Conservation (phyloP, 2,797 vertebrate species). For the Anguilla pacifica region DNA sequence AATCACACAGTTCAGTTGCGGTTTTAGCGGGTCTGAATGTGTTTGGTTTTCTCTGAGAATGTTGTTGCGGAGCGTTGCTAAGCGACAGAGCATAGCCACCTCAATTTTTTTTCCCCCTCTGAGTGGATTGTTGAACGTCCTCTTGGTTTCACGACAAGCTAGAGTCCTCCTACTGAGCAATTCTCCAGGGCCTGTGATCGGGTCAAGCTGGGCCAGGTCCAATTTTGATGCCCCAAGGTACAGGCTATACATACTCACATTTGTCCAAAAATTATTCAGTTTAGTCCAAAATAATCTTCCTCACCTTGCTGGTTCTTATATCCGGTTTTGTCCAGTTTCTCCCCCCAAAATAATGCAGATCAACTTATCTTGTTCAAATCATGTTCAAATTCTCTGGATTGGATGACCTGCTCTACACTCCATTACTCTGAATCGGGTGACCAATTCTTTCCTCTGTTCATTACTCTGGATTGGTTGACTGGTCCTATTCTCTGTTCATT, state of each 20-base stretch:
- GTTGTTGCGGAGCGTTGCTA: slow-evolving; percentile 1
- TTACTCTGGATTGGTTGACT: too few species aligned
- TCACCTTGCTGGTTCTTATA: not conserved
- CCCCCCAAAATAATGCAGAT: not conserved
- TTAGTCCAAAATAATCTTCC: not conserved
- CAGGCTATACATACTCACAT: not conserved
- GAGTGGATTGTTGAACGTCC: not conserved
- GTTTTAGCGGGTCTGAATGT: not conserved
- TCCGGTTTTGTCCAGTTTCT: not conserved
- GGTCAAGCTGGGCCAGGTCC: not conserved
- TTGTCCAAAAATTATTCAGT: not conserved
- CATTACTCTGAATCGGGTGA: not conserved
- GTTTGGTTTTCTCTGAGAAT: not conserved
- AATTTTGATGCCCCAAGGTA: not conserved
- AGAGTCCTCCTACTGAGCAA: not conserved
- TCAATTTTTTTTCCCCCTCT: not conserved
- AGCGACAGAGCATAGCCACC: not conserved
- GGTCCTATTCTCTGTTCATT: not conserved
- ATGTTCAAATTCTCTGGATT: too few species aligned
- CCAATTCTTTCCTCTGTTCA: too few species aligned
- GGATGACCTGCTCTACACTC: not conserved
- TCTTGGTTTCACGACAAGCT: not conserved
- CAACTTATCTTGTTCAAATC: not conserved
- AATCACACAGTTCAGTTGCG: not conserved
- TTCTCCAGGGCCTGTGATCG: not conserved